Percentiles rank a stretch among this genome's conserved stretches.
These are phyloP conservation scores for Ceratina australensis DNA, from an alignment of 1,140 invertebrate species.

Conservation along the genomic window DNA sequence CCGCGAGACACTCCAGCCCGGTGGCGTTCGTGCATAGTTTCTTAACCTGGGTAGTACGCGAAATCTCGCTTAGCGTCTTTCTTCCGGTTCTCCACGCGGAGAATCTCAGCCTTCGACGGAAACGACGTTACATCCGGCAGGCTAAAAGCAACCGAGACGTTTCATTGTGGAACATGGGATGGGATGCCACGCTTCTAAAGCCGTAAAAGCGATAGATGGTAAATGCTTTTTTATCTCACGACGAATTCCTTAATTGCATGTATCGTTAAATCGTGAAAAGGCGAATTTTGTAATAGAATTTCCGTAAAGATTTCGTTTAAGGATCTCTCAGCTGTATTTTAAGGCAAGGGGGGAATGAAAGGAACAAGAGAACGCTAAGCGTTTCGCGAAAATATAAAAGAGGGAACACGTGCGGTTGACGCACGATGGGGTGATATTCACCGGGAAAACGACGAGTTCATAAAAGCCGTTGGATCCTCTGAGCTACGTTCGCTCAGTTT, in stretches of 20 bases:
- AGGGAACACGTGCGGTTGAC: constrained; percentile 46
- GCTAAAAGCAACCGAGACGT: not conserved
- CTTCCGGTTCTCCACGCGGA: not conserved
- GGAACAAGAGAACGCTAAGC: not conserved
- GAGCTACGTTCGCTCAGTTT: constrained; percentile 53
- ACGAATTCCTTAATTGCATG: not conserved
- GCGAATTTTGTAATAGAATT: not conserved
- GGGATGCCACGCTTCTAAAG: not conserved
- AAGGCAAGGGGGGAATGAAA: too few species aligned
- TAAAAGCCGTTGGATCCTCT: constrained; percentile 40
- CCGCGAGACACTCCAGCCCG: too few species aligned
- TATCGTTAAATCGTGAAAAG: not conserved
- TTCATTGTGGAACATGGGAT: not conserved
- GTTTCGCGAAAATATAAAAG: constrained; percentile 8
- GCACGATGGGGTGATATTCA: constrained; percentile 34
- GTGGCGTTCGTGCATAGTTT: not conserved
- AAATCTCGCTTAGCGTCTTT: not conserved
- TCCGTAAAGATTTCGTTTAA: not conserved
- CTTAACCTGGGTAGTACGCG: not conserved
- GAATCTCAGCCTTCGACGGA: not conserved
- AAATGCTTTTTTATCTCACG: not conserved
- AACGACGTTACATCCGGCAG: not conserved
- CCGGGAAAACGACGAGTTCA: constrained; percentile 8
- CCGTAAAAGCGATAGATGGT: not conserved
- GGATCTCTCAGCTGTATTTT: not conserved